Evolutionary conservation across 2,113 vertebrate species (phyloP), one percentile per base, ranked within the genome.

Genomic region (Sinosuthora webbiana): DNA sequence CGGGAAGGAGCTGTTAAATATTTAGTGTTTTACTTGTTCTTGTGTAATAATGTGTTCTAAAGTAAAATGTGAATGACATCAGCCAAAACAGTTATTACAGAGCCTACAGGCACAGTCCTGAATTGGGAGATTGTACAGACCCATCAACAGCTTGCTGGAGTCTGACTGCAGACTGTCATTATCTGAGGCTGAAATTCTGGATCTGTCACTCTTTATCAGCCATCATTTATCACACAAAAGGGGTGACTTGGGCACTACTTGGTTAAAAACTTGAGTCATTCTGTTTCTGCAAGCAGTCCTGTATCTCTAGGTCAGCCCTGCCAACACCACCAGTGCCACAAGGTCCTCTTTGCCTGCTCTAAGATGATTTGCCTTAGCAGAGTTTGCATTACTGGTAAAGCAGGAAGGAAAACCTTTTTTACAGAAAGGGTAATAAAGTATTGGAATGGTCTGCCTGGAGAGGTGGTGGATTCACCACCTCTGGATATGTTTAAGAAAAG

Each of bases 1-100:
- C 2, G 7, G 55, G n/a, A 56, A 76, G 16, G 30, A 87, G 63
- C 37, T 79, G 33, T 30, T 91, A 35, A 75, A 85, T 76, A 91
- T 63, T 95, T 91, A 84, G 65, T 3, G 3, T 57, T 94, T 85
- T 79, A 79, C 94, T 94, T 94, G 15, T 83, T 89, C 45, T 87
- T 53, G 53, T 80, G 62, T 65, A 85, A 88, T 80, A 86, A 90
- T 30, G 21, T 92, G 28, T 87, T 96, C 60, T 80, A 35, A 84
- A 90, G 65, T 39, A 73, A 87, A 94, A 88, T 80, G 59, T 85
- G 84, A 89, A 69, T 77, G 49, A 24, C 39, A 39, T 74, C 75
- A 93, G 62, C 84, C 67, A 76, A 93, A 97, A 76, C 50, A 85
- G 55, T 73, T 55, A 85, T 90, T 93, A 83, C 69, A 47, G 89